These are phyloP conservation scores for Sula dactylatra DNA, from an alignment of 2,113 vertebrate genomes.

Conservation along the genomic window DNA sequence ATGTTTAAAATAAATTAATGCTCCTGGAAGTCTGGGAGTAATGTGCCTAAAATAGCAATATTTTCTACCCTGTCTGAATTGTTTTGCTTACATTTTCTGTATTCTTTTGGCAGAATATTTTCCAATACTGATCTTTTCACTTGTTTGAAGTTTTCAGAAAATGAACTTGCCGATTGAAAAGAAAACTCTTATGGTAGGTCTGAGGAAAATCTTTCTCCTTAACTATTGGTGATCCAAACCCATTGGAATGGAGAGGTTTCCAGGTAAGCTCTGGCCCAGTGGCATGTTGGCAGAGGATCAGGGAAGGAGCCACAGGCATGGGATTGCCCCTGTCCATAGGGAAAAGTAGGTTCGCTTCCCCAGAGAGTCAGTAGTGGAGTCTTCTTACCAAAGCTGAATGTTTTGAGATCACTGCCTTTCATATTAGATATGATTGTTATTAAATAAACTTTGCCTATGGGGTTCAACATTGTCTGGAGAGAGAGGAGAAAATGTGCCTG, in stretches of 20 bases:
- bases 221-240: background rate
- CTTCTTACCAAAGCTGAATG: background rate
- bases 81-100: background rate
- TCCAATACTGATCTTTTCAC: background rate
- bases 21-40: background rate
- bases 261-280: background rate
- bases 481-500: background rate
- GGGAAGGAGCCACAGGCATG: background rate
- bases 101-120: background rate
- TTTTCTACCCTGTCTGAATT: background rate
- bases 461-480: background rate
- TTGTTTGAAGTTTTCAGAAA: background rate
- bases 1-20: background rate
- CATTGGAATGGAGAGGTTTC: background rate
- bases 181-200: background rate
- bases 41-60: background rate
- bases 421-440: background rate
- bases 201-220: background rate
- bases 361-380: background rate
- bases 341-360: background rate
- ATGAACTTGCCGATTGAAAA: background rate
- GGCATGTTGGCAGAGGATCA: background rate
- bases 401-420: background rate
- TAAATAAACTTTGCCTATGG: background rate
- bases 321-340: background rate